These are phyloP conservation scores for Gavialis gangeticus DNA, from an alignment of 2,113 vertebrate genomes.

Conservation along the genomic window DNA sequence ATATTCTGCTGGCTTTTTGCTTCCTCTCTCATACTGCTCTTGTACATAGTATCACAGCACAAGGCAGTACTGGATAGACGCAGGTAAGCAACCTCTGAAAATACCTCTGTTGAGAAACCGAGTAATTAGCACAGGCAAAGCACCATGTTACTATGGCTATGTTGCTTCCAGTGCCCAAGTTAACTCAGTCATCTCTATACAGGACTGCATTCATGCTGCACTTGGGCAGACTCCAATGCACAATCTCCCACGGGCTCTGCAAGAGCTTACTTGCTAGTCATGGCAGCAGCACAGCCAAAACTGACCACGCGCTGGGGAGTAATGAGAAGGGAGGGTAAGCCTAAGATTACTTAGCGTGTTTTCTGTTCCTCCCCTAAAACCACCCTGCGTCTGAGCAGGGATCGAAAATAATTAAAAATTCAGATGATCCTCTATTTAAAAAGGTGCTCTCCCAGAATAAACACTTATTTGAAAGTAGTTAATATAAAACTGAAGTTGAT, in stretches of 20 bases:
- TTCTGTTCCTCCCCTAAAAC: not conserved
- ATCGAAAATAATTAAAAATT: not conserved
- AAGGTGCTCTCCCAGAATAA: not conserved
- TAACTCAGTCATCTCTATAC: too few species aligned
- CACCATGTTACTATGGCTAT: not conserved
- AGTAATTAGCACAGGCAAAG: fast-evolving
- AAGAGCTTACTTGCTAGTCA: not conserved
- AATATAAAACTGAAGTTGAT: not conserved
- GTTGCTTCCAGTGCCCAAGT: too few species aligned
- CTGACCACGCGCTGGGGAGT: not conserved
- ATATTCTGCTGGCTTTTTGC: not conserved
- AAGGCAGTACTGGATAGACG: not conserved
- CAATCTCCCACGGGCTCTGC: not conserved
- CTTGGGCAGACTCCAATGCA: not conserved
- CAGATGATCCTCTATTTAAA: not conserved
- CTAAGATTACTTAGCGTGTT: not conserved
- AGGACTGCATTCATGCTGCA: too few species aligned
- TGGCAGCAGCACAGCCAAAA: not conserved
- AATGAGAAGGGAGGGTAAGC: not conserved
- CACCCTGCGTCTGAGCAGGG: fast-evolving
- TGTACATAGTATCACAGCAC: not conserved
- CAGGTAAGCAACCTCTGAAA: not conserved
- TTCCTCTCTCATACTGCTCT: not conserved
- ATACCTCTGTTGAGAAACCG: fast-evolving
- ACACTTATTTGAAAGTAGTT: not conserved